Conservation (phyloP, 2,797 vertebrate species). For the Chiloscyllium punctatum region DNA sequence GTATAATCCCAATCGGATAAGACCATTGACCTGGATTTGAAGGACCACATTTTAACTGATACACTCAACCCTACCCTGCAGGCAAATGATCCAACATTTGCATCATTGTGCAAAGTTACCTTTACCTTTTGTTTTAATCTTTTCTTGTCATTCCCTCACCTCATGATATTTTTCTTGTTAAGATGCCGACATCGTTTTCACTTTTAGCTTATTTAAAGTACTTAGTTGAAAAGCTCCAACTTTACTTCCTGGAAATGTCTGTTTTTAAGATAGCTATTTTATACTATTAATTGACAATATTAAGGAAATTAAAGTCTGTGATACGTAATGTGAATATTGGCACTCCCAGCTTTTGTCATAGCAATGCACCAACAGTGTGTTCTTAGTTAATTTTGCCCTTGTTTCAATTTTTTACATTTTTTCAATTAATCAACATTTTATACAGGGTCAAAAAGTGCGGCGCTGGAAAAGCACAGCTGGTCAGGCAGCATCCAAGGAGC, state of each 20-base stretch:
- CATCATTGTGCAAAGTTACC: background rate
- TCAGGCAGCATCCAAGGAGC: too few species aligned
- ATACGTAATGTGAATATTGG: background rate
- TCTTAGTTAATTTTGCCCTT: too few species aligned
- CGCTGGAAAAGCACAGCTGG: too few species aligned
- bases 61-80: too few species aligned
- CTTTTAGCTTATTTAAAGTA: background rate
- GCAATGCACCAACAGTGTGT: background rate
- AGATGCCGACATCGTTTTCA: background rate
- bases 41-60: background rate
- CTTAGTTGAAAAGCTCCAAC: background rate
- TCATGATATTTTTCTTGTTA: background rate
- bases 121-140: background rate
- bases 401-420: too few species aligned
- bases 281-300: background rate
- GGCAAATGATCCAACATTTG: background rate
- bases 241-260: background rate
- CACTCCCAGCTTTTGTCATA: background rate
- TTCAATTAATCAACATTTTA: too few species aligned
- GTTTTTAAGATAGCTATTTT: background rate
- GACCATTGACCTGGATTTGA: background rate
- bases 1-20: background rate
- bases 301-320: background rate
- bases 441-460: too few species aligned
- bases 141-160: background rate